Percentiles rank a stretch among this genome's conserved stretches.
These are phyloP conservation scores for Nyctalus aviator DNA, from an alignment of 2,797 vertebrate genomes.

Conservation along the genomic window DNA sequence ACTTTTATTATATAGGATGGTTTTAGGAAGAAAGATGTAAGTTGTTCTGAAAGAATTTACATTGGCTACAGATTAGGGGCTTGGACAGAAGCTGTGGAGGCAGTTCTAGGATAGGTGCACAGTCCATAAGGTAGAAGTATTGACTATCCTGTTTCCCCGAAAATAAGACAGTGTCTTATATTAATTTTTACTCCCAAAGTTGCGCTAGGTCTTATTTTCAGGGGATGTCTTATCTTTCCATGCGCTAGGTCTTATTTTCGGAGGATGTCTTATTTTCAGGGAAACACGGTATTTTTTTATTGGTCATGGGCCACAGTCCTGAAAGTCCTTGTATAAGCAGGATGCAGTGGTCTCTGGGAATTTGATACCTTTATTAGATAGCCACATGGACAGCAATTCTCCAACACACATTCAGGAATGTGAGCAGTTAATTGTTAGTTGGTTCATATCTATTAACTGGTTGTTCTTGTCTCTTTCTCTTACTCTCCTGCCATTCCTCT, in stretches of 20 bases:
- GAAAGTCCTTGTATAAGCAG: not conserved
- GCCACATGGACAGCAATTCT: not conserved
- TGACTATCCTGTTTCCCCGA: not conserved
- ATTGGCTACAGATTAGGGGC: not conserved
- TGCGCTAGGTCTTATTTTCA: too few species aligned
- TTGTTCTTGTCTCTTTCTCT: not conserved
- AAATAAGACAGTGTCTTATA: too few species aligned
- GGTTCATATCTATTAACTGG: not conserved
- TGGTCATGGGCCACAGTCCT: not conserved
- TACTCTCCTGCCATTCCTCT: not conserved
- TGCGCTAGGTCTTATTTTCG: too few species aligned
- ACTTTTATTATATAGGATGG: not conserved
- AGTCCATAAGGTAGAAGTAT: not conserved
- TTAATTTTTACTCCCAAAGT: too few species aligned
- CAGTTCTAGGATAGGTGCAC: not conserved
- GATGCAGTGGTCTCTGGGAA: not conserved
- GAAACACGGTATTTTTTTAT: too few species aligned
- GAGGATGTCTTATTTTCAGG: too few species aligned
- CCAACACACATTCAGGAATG: not conserved
- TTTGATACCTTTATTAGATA: not conserved
- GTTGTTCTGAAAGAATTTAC: not conserved
- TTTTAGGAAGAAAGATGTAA: not conserved
- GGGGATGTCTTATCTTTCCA: too few species aligned
- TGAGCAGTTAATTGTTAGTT: not conserved
- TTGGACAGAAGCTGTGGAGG: not conserved